Evolutionary conservation across 2,888 invertebrate species (phyloP).

Genomic region (Pyrochroa serraticornis): DNA sequence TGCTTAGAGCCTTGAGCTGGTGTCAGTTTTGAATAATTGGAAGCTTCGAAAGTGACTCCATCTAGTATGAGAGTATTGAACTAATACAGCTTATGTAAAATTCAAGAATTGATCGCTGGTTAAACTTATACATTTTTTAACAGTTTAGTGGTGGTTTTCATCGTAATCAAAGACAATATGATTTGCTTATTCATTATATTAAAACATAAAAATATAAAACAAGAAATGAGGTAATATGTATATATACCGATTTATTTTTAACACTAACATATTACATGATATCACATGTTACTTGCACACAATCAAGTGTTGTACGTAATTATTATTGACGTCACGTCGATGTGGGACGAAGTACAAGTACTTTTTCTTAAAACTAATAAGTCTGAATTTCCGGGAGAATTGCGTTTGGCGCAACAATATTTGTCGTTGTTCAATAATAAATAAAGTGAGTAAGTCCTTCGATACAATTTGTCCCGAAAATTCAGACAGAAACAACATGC

Average conservation of each 20-base stretch:
- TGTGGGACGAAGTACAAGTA: conserved; percentile 58
- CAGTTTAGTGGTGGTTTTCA: neutral
- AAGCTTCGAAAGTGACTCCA: too few relatives aligned
- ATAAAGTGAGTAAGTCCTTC: conserved; percentile 18
- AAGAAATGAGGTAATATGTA: conserved; percentile 56
- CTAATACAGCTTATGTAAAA: too few relatives aligned
- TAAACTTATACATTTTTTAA: too few relatives aligned
- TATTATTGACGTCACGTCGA: conserved; percentile 59
- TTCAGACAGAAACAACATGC: conserved; percentile 33
- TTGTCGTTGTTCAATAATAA: conserved; percentile 32
- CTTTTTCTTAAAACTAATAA: conserved; percentile 41
- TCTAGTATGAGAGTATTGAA: too few relatives aligned
- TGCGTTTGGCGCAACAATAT: conserved; percentile 16
- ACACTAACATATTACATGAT: conserved; percentile 61
- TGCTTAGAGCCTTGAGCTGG: too few relatives aligned
- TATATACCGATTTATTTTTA: conserved; percentile 59
- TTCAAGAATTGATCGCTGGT: too few relatives aligned
- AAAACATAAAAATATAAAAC: conserved; percentile 55
- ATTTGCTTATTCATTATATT: conserved; percentile 44
- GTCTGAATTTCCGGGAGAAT: conserved; percentile 37
- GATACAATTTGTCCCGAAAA: conserved; percentile 25
- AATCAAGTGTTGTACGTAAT: conserved; percentile 59
- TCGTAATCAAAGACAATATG: conserved; percentile 12
- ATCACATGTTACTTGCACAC: conserved; percentile 61
- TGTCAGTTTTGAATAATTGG: too few relatives aligned